Evolutionary conservation across 1,140 invertebrate genomes (phyloP).

Genomic region (Achroia grisella): DNA sequence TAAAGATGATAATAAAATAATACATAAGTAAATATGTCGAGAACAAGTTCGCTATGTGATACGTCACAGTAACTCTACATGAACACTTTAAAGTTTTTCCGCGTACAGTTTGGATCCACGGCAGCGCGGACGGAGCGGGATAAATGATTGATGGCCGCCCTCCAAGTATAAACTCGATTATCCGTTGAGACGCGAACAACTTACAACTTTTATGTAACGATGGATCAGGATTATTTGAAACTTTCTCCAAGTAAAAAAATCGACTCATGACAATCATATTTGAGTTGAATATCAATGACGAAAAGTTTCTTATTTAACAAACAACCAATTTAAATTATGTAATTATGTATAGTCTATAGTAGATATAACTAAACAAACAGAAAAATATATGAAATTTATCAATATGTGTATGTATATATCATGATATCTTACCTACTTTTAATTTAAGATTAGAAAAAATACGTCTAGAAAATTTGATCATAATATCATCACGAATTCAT

Average conservation of each 20-base stretch:
- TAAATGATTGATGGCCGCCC: conserved; percentile 70
- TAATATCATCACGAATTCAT: no score
- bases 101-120: conserved; percentile 37
- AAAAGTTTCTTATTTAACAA: conserved; percentile 12
- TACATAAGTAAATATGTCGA: no score
- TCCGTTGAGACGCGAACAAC: conserved; percentile 69
- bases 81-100: conserved; percentile 67
- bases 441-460: no score
- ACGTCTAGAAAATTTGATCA: no score
- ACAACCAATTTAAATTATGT: no score
- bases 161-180: conserved; percentile 73
- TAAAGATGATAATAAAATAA: no score
- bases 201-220: conserved; percentile 73
- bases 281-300: conserved; percentile 60
- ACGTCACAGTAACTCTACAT: conserved; percentile 48
- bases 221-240: conserved; percentile 68
- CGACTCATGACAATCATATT: conserved; percentile 66
- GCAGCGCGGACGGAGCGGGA: conserved; percentile 39
- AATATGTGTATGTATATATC: no score
- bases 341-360: no score
- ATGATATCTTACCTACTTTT: no score
- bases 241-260: conserved; percentile 49
- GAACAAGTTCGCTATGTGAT: conserved; percentile 18
- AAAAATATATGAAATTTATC: no score
- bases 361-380: no score